phyloP scores from a whole-genome alignment of 2,113 vertebrate genomes.

The Esox niger region DNA sequence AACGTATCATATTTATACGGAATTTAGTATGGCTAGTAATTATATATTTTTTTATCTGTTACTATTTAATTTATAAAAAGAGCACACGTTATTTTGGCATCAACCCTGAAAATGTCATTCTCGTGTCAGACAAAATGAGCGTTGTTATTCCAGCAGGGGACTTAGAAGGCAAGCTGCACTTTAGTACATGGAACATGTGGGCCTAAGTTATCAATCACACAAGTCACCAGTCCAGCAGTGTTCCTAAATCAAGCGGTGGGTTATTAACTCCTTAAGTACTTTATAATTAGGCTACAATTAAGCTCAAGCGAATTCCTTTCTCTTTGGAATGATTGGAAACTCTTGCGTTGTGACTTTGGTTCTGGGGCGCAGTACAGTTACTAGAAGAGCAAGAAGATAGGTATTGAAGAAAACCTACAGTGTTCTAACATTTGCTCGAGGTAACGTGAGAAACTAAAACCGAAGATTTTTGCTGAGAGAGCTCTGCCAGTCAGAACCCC shows the following conservation, averaged over 20 bases:
- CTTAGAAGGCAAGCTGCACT: background rate
- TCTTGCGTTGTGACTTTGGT: background rate
- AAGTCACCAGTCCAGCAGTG: background rate
- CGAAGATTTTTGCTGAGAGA: constrained; percentile 31
- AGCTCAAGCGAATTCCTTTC: background rate
- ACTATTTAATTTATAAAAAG: background rate
- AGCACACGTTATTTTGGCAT: background rate
- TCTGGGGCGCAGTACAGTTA: no score
- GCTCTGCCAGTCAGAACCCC: background rate
- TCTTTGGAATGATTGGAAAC: background rate
- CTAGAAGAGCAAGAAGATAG: no score
- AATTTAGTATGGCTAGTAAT: background rate
- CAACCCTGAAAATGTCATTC: background rate
- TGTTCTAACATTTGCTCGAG: constrained; percentile 50
- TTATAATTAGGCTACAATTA: background rate
- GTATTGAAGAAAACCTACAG: constrained; percentile 34
- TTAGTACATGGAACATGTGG: background rate
- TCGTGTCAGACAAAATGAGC: background rate
- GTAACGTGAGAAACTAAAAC: constrained; percentile 62
- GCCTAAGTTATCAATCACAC: background rate
- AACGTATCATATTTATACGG: background rate
- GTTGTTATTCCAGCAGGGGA: background rate
- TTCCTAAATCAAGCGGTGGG: background rate
- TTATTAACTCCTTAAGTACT: background rate
- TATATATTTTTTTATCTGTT: background rate